Percentiles rank a stretch among this genome's conserved stretches.
phyloP scores from a whole-genome alignment of 53 echinoderm and acorn worm genomes.

The Zoroaster sp. region DNA sequence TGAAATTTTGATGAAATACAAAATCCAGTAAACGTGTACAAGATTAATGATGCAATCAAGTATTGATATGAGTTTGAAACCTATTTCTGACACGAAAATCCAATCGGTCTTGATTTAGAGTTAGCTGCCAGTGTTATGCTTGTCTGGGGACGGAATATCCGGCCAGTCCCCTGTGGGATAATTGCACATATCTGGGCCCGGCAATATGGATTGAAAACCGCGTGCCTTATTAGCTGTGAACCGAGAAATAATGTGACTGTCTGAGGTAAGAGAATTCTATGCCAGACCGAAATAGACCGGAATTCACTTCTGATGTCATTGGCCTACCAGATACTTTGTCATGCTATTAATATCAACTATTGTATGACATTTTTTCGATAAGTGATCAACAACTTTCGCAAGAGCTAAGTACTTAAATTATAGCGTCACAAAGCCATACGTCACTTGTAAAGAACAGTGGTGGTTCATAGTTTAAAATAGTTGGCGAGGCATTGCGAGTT shows the following conservation, averaged over 20 bases:
- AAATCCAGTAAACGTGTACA: too few relatives aligned
- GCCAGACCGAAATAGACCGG: not conserved
- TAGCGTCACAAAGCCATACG: conserved; percentile 18
- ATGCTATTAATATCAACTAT: not conserved
- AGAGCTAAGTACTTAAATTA: not conserved
- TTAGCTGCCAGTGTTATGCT: too few relatives aligned
- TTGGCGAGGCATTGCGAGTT: not conserved
- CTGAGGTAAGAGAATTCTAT: not conserved
- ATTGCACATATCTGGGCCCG: not conserved
- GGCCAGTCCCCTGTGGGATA: not conserved
- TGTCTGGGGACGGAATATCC: not conserved
- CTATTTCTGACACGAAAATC: too few relatives aligned
- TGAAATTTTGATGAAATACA: too few relatives aligned
- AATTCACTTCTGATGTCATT: conserved; percentile 17
- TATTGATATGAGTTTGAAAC: too few relatives aligned
- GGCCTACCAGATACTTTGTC: not conserved
- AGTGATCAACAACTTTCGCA: not conserved
- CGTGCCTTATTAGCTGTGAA: not conserved
- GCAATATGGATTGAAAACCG: not conserved
- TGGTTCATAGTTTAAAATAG: conserved; percentile 30
- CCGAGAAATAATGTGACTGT: not conserved
- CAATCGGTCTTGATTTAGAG: too few relatives aligned
- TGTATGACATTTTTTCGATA: not conserved
- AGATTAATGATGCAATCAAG: too few relatives aligned
- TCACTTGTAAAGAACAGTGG: not conserved